Evolutionary conservation across 1,140 invertebrate genomes (phyloP).

Genomic region (Macrobrachium rosenbergii): DNA sequence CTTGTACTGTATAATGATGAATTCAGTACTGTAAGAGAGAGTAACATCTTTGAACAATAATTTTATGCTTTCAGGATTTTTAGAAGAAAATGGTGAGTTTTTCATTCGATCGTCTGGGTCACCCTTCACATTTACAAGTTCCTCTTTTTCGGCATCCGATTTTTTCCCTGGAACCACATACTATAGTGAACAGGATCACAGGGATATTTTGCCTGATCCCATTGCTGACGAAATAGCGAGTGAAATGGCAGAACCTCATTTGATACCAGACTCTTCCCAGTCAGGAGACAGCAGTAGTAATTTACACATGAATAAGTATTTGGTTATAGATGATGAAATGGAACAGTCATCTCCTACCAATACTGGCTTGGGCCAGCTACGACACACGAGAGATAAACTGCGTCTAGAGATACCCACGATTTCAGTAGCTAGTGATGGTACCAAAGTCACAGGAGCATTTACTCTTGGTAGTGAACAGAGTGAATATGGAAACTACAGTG

Average conservation of each 20-base stretch:
- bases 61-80: constrained; percentile 31
- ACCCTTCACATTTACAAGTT: constrained; percentile 50
- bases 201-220: constrained; percentile 11
- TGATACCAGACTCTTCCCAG: not conserved
- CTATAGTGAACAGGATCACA: constrained; percentile 33
- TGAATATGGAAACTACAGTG: constrained; percentile 25
- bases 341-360: constrained; percentile 16
- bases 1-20: not conserved
- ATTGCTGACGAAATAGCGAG: not conserved
- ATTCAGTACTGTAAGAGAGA: not conserved
- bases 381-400: constrained; percentile 51
- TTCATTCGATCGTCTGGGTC: constrained; percentile 54
- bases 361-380: constrained; percentile 30
- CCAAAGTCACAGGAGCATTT: not conserved
- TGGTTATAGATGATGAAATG: constrained; percentile 16
- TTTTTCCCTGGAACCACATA: constrained; percentile 32
- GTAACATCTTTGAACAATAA: not conserved
- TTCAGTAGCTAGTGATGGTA: constrained; percentile 29
- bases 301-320: not conserved
- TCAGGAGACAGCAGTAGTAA: not conserved
- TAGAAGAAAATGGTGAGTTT: constrained; percentile 56
- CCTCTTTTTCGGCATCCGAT: constrained; percentile 50
- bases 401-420: constrained; percentile 46
- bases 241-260: not conserved
- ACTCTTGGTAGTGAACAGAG: constrained; percentile 6